A percentile compares a stretch with the other conserved stretches of the same genome.
Evolutionary conservation across 2,888 invertebrate genomes (phyloP).

Genomic region (Caenorhabditis doughertyi): DNA sequence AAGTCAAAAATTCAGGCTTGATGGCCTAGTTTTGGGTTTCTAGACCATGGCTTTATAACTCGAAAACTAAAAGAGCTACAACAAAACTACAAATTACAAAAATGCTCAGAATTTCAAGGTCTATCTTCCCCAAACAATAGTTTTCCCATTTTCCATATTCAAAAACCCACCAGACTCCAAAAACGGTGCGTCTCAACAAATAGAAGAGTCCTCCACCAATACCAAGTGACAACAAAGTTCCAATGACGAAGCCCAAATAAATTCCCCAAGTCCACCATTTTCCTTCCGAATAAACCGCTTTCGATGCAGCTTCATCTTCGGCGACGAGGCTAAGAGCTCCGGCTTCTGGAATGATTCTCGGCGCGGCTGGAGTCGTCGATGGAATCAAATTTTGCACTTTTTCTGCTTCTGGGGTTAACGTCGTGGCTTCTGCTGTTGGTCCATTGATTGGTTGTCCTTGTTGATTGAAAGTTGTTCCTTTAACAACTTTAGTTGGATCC

Average conservation of each 20-base stretch:
- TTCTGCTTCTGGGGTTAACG: slow-evolving; percentile 1
- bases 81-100: neutral
- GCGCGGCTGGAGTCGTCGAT: slow-evolving; percentile 10
- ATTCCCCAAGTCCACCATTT: slow-evolving; percentile 55
- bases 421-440: neutral
- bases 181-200: slow-evolving; percentile 36
- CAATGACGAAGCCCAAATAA: slow-evolving; percentile 25
- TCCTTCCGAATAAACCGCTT: slow-evolving; percentile 8
- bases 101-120: neutral
- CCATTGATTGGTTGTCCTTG: neutral
- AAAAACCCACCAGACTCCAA: slow-evolving; percentile 38
- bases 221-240: slow-evolving; percentile 31
- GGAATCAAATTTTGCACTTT: neutral
- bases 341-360: neutral
- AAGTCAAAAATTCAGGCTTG: too few species aligned
- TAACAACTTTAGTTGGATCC: neutral
- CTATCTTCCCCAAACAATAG: neutral
- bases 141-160: neutral
- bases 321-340: neutral
- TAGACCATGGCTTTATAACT: neutral
- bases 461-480: neutral
- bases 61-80: neutral
- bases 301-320: neutral
- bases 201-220: slow-evolving; percentile 32
- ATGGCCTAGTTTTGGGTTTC: neutral